phyloP scores from a whole-genome alignment of 2,113 vertebrate genomes.

The Trogon melanurus region DNA sequence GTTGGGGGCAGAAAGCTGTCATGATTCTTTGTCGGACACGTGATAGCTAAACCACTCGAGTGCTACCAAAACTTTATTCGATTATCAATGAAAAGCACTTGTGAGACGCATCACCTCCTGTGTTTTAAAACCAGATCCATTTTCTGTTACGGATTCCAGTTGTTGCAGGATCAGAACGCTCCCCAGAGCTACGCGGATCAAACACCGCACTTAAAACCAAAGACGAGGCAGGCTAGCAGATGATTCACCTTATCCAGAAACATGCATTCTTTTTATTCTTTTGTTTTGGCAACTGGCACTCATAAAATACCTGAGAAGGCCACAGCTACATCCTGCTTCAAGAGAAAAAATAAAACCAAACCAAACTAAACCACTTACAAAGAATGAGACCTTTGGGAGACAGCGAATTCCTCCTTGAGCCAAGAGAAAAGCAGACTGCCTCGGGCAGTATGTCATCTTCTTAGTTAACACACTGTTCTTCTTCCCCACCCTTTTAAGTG shows the following conservation, averaged over 20 bases:
- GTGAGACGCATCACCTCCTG: background rate
- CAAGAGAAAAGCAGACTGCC: conserved; percentile 39
- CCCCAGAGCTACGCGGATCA: conserved; percentile 54
- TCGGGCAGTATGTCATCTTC: conserved; percentile 54
- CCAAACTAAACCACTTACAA: background rate
- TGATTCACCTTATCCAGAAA: conserved; percentile 38
- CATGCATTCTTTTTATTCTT: background rate
- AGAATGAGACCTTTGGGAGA: conserved; percentile 42
- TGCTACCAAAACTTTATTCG: background rate
- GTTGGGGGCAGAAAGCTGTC: background rate
- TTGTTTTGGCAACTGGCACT: conserved; percentile 39
- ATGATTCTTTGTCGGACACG: background rate
- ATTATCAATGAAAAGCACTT: conserved; percentile 34
- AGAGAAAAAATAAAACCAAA: background rate
- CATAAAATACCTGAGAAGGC: conserved; percentile 5
- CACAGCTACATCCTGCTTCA: background rate
- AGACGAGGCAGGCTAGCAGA: conserved; percentile 35
- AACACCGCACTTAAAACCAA: conserved; percentile 3
- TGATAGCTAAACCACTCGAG: background rate
- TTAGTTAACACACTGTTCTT: conserved; percentile 58
- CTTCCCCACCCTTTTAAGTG: conserved; percentile 49
- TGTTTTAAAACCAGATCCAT: conserved; percentile 41
- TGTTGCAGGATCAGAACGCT: conserved; percentile 46
- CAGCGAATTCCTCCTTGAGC: conserved; percentile 21
- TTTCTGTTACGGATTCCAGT: conserved; percentile 65